These are phyloP conservation scores for Montipora capitata DNA, from an alignment of 92 coral and sea anemone species.

Conservation along the genomic window DNA sequence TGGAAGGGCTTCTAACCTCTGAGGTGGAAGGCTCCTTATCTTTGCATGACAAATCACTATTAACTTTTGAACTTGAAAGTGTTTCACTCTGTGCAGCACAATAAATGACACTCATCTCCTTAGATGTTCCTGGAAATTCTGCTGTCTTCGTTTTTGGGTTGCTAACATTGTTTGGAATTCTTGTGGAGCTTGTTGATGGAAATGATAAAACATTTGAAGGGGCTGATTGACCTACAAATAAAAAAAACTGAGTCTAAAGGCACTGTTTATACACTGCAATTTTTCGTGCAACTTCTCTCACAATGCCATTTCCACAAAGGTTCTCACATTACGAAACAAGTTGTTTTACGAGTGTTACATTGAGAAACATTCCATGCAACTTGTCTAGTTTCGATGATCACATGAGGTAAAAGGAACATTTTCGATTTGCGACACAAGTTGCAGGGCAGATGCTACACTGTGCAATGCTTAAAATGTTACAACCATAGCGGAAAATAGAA, in stretches of 20 bases:
- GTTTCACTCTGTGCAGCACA: neutral
- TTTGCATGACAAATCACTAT: neutral
- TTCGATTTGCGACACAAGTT: too few species aligned
- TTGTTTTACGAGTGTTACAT: too few species aligned
- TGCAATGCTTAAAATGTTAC: too few species aligned
- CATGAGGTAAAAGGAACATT: too few species aligned
- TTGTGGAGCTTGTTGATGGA: neutral
- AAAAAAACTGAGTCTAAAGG: neutral
- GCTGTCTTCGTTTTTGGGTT: neutral
- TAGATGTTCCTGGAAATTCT: neutral
- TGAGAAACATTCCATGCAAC: too few species aligned
- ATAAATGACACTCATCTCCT: neutral
- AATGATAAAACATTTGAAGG: neutral
- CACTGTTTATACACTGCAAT: neutral
- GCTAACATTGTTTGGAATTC: neutral
- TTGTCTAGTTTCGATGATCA: too few species aligned
- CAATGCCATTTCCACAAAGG: too few species aligned
- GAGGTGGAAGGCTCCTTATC: neutral
- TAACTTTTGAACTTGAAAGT: neutral
- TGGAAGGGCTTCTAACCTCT: constrained; percentile 23
- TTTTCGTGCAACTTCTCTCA: too few species aligned
- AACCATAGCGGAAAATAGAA: too few species aligned
- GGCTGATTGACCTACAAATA: neutral
- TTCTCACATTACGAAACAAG: too few species aligned
- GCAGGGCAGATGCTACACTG: too few species aligned